Percentiles rank a stretch among this genome's conserved stretches.
These are phyloP conservation scores for Dolichomitus sp. DNA, from an alignment of 2,888 invertebrate genomes.

Conservation along the genomic window DNA sequence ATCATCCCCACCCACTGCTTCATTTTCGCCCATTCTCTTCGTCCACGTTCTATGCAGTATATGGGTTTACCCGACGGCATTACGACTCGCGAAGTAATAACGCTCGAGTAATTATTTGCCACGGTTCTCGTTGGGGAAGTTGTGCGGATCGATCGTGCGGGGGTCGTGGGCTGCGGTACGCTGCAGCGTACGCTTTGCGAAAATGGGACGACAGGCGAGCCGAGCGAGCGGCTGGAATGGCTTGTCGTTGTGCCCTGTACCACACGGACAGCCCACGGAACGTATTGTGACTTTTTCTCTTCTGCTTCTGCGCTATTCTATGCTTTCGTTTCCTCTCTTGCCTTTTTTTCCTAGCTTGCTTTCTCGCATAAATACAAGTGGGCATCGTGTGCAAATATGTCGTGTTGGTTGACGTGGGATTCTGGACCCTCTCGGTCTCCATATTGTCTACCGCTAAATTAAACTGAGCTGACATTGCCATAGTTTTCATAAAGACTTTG, in stretches of 20 bases:
- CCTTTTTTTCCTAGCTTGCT: neutral
- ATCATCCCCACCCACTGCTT: constrained; percentile 7
- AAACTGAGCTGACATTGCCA: neutral
- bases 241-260: constrained; percentile 29
- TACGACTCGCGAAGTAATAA: constrained; percentile 69
- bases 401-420: neutral
- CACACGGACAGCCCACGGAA: constrained; percentile 12
- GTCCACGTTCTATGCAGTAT: constrained; percentile 37
- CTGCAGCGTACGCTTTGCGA: constrained; percentile 12
- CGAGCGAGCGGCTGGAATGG: constrained; percentile 28
- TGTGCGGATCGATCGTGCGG: constrained; percentile 43
- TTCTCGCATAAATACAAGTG: neutral
- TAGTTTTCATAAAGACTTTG: neutral
- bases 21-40: constrained; percentile 40
- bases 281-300: constrained; percentile 15
- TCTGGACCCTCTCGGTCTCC: neutral
- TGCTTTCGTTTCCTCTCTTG: neutral
- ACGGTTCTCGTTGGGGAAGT: constrained; percentile 59
- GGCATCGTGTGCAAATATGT: neutral
- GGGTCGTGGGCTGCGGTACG: constrained; percentile 11
- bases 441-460: neutral
- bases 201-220: constrained; percentile 45
- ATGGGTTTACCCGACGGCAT: constrained; percentile 47
- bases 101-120: constrained; percentile 67
- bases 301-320: neutral